Evolutionary conservation across 2,888 invertebrate species (phyloP).

Genomic region (Drosophila anomalata): DNA sequence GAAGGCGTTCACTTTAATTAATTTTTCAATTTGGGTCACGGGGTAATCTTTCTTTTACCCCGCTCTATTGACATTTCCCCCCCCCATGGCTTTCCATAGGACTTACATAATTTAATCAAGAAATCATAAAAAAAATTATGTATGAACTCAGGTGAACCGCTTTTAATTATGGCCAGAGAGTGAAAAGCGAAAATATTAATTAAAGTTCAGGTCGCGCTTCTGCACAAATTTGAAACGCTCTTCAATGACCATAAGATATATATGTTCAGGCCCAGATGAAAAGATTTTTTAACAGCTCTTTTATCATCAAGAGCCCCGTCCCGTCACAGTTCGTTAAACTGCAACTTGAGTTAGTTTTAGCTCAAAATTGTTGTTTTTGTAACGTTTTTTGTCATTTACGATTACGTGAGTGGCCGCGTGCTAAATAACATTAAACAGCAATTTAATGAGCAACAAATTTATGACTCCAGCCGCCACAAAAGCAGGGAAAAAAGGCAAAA

Average conservation of each 20-base stretch:
- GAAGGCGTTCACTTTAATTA: constrained; percentile 76
- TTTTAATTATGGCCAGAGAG: constrained; percentile 57
- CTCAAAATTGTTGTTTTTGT: constrained; percentile 12
- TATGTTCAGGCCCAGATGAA: constrained; percentile 33
- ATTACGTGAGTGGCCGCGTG: constrained; percentile 66
- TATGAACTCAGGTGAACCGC: constrained; percentile 28
- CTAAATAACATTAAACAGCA: constrained; percentile 56
- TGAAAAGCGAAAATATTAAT: constrained; percentile 55
- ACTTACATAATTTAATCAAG: constrained; percentile 63
- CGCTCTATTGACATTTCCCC: constrained; percentile 41
- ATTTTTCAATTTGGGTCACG: constrained; percentile 73
- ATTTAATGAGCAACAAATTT: constrained; percentile 57
- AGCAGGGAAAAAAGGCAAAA: constrained; percentile 12
- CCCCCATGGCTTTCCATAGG: constrained; percentile 2
- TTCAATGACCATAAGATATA: constrained; percentile 58
- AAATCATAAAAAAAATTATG: constrained; percentile 55
- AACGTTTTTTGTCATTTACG: constrained; percentile 47
- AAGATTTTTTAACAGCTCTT: constrained; percentile 24
- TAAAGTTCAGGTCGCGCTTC: constrained; percentile 25
- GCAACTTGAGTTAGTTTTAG: constrained; percentile 44
- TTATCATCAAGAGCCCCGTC: constrained; percentile 13
- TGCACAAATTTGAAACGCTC: constrained; percentile 64
- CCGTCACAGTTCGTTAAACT: constrained; percentile 50
- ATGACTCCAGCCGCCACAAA: constrained; percentile 40
- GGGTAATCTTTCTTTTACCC: constrained; percentile 34